phyloP scores from a whole-genome alignment of 2,888 invertebrate genomes.

The Pristionchus arcanus region DNA sequence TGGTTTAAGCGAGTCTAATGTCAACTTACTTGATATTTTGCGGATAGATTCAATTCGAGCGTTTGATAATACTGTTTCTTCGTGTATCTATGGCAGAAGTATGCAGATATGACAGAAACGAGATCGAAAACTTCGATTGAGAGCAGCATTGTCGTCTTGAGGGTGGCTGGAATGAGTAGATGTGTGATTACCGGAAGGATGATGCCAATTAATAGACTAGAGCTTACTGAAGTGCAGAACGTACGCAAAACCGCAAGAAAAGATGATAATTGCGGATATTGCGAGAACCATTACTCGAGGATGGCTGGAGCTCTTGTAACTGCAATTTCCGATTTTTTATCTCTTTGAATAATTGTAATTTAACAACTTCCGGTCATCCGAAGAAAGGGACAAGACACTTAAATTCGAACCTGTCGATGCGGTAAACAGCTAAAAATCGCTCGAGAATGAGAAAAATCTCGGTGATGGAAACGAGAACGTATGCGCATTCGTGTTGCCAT shows the following conservation, averaged over 20 bases:
- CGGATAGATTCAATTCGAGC: background rate
- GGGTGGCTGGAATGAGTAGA: background rate
- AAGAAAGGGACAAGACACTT: no score
- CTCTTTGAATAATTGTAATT: background rate
- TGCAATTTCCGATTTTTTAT: background rate
- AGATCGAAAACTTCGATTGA: conserved; percentile 9
- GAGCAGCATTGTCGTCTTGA: background rate
- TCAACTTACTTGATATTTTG: background rate
- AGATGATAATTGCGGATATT: background rate
- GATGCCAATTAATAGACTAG: background rate
- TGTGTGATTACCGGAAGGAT: background rate
- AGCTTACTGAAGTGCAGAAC: conserved; percentile 19
- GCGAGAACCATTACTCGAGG: background rate
- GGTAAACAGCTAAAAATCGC: background rate
- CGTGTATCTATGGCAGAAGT: conserved; percentile 27
- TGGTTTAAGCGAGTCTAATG: background rate
- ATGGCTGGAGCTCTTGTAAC: background rate
- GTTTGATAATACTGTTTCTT: background rate
- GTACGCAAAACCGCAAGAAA: background rate
- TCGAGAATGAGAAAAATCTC: conserved; percentile 18
- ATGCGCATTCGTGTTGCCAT: conserved; percentile 6
- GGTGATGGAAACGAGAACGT: background rate
- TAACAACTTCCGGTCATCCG: no score
- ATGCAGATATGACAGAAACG: background rate
- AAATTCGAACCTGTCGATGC: background rate